Evolutionary conservation across 2,888 invertebrate genomes (phyloP).

Genomic region (Horisme vitalbata): DNA sequence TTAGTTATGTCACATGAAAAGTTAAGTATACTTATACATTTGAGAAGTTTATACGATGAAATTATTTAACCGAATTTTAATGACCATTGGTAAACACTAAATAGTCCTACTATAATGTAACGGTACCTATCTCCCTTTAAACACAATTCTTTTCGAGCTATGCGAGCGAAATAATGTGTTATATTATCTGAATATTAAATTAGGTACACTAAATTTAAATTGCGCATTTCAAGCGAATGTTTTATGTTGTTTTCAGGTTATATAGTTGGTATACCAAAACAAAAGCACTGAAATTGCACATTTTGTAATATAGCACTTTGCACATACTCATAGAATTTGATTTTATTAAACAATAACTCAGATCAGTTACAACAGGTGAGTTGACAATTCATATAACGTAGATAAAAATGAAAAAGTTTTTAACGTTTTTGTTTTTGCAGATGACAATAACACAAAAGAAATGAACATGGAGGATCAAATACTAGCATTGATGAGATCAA

Average conservation of each 20-base stretch:
- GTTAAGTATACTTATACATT: no score
- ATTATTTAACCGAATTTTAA: no score
- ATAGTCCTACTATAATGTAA: no score
- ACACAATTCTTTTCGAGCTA: no score
- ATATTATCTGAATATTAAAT: no score
- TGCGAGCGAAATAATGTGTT: no score
- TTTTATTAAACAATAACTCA: conserved; percentile 14
- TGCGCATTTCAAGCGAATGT: background rate
- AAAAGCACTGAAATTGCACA: conserved; percentile 45
- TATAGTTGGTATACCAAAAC: conserved; percentile 54
- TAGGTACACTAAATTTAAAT: no score
- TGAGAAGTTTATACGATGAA: no score
- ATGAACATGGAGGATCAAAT: conserved; percentile 35
- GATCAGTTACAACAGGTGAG: conserved; percentile 25
- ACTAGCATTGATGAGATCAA: conserved; percentile 37
- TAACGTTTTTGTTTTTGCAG: conserved; percentile 32
- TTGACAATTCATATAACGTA: background rate
- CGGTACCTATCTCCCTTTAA: no score
- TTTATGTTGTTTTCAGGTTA: conserved; percentile 61
- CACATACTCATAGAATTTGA: conserved; percentile 32
- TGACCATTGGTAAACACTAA: no score
- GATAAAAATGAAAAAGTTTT: background rate
- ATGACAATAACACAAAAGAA: conserved; percentile 9
- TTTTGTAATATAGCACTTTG: conserved; percentile 54
- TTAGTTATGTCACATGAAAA: no score